Base-by-base conservation (phyloP, 2,797 vertebrate genomes). In the Ctenopoma kingsleyae region DNA sequence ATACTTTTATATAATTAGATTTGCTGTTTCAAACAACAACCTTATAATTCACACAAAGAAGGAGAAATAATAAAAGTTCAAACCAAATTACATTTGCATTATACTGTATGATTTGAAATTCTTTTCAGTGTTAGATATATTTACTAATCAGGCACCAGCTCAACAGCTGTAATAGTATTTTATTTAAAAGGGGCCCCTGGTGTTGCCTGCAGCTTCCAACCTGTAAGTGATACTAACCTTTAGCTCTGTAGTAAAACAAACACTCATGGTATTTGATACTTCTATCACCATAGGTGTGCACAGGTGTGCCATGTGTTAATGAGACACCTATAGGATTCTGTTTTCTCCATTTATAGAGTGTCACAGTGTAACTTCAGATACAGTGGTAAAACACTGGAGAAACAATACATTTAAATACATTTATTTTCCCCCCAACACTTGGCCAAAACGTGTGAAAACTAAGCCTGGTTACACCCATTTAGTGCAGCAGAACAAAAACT, bases 1-100 rank as follows among this genome's bases (percentile, higher is more conserved):
- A 44, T 25, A 1, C 60, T 38, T 68, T 25, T 25, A 44, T 43
- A 43, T 51, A 64, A 71, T 50, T 22, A 32, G 57, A 16, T 35
- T 17, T 22, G n/a, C 48, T 25, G 1, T 1, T 53, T 66, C 50
- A 58, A 38, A 58, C 15, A 38, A 58, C 15, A 20, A 27, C 25
- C 5, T 27, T 56, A 50, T 54, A 68, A 41, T 50, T 38, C 23
- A 51, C 23, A 41, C 15, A n/a, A 1, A 52, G 23, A 50, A 8
- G 15, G 25, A 11, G 23, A 40, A 17, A n/a, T 51, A 52, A 48
- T 17, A 41, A 50, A 51, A 3, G 9, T 58, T 74, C 19, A 53
- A 23, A 46, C 4, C 13, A 4, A 62, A 32, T 32, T 35, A 12
- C 35, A 35, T 60, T 36, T 36, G 35, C 32, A 41, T 50, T 10